Percentiles rank a stretch among this genome's conserved stretches.
Evolutionary conservation across 1,140 invertebrate genomes (phyloP).

Genomic region (Conus ventricosus): DNA sequence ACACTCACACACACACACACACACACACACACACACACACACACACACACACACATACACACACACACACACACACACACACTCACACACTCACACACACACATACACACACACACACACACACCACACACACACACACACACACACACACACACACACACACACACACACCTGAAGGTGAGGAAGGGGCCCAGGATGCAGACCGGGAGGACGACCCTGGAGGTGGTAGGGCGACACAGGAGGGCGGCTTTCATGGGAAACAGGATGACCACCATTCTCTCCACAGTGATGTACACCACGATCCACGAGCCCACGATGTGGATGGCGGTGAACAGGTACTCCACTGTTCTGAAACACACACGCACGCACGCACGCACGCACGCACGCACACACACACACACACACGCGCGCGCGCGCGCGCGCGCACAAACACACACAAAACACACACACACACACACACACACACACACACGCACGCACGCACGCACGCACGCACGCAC

Average conservation of each 20-base stretch:
- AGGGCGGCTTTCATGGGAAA: slow-evolving; percentile 6
- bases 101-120: background rate
- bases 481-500: background rate
- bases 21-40: too few relatives aligned
- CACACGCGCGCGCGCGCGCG: too few relatives aligned
- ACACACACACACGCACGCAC: too few relatives aligned
- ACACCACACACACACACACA: slow-evolving; percentile 1
- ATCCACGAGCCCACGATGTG: slow-evolving; percentile 30
- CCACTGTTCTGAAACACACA: background rate
- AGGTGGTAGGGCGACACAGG: background rate
- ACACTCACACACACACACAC: too few relatives aligned
- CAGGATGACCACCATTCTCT: slow-evolving; percentile 20
- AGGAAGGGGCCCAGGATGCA: background rate
- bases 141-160: too few relatives aligned
- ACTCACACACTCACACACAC: too few relatives aligned
- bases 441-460: too few relatives aligned
- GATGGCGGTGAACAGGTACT: slow-evolving; percentile 10
- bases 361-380: too few relatives aligned
- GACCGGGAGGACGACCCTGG: background rate
- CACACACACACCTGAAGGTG: background rate
- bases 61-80: too few relatives aligned
- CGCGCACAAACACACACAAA: too few relatives aligned
- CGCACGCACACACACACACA: too few relatives aligned
- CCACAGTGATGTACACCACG: slow-evolving; percentile 31
- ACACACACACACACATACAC: background rate